These are phyloP conservation scores for Nasonia vitripennis DNA, from an alignment of 1,140 invertebrate genomes.

Conservation along the genomic window DNA sequence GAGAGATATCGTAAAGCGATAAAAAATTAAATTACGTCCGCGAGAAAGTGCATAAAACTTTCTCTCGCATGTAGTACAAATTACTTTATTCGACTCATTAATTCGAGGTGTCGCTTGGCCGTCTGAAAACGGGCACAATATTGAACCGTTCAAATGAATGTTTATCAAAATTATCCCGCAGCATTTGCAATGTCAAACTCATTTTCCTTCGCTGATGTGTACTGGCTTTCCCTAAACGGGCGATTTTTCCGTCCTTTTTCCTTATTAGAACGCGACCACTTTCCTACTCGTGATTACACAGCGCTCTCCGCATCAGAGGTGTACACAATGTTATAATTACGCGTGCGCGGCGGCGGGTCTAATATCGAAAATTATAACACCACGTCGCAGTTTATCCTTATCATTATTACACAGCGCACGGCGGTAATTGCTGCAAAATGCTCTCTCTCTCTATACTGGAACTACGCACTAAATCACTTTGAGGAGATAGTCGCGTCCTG, in stretches of 20 bases:
- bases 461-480: not conserved
- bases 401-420: not conserved
- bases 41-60: not conserved
- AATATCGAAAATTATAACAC: slow-evolving; percentile 23
- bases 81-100: too few relatives aligned
- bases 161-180: too few relatives aligned
- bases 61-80: not conserved
- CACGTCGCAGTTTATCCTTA: not conserved
- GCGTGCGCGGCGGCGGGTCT: not conserved
- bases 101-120: too few relatives aligned
- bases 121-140: too few relatives aligned
- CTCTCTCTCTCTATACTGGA: not conserved
- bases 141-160: too few relatives aligned
- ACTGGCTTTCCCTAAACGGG: too few relatives aligned
- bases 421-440: not conserved
- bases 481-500: not conserved
- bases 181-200: too few relatives aligned
- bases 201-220: not conserved
- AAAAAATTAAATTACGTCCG: not conserved
- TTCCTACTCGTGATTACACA: not conserved
- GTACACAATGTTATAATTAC: slow-evolving; percentile 15
- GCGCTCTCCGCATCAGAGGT: too few relatives aligned
- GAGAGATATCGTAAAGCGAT: not conserved
- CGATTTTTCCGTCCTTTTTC: not conserved
- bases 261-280: not conserved